Percentiles rank a stretch among this genome's conserved stretches.
These are phyloP conservation scores for Acropternis orthonyx DNA, from an alignment of 2,797 vertebrate genomes.

Conservation along the genomic window DNA sequence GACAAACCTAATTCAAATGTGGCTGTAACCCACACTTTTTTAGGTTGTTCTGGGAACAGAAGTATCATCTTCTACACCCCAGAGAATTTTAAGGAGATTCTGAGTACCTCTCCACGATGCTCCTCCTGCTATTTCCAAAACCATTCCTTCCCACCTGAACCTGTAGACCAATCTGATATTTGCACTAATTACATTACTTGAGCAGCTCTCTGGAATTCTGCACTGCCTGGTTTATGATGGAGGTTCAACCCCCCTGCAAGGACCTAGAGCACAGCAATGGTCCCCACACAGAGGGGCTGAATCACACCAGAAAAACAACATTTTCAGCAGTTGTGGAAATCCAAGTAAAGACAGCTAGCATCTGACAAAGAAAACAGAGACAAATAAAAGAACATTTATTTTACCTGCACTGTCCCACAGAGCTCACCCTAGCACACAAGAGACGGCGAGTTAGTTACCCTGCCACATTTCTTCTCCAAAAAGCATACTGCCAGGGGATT, in stretches of 20 bases:
- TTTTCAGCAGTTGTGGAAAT: not conserved
- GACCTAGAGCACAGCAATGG: not conserved
- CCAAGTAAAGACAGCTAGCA: not conserved
- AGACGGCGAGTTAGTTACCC: not conserved
- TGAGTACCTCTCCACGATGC: not conserved
- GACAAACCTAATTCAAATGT: not conserved
- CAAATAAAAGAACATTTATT: not conserved
- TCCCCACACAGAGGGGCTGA: not conserved
- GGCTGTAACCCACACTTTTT: not conserved
- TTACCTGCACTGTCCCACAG: conserved; percentile 29
- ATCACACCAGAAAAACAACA: not conserved
- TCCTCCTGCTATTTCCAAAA: not conserved
- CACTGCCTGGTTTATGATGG: not conserved
- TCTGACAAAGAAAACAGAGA: not conserved
- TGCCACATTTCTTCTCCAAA: not conserved
- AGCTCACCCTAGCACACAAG: not conserved
- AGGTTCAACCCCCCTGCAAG: not conserved
- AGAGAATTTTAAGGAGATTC: not conserved
- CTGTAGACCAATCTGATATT: not conserved
- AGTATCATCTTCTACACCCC: not conserved
- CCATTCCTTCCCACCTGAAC: not conserved
- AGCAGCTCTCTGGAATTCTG: not conserved
- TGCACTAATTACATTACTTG: not conserved
- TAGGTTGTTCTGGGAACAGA: not conserved
- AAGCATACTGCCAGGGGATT: not conserved